A percentile compares a stretch with the other conserved stretches of the same genome.
Evolutionary conservation across 2,113 vertebrate species (phyloP).

Genomic region (Antennarius striatus): DNA sequence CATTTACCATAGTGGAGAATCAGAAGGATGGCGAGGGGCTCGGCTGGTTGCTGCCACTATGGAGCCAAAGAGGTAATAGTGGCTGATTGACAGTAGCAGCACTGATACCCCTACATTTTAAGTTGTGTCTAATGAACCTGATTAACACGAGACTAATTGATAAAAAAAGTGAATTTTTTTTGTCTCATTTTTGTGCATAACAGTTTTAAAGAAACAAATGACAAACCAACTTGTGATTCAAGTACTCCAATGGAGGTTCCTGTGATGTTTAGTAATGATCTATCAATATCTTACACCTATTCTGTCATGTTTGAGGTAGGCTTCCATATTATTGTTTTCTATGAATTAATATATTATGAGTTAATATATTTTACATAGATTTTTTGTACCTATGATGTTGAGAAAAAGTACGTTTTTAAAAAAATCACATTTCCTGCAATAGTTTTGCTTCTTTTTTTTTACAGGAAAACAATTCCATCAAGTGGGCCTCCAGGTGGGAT

Average conservation of each 20-base stretch:
- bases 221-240: conserved; percentile 81
- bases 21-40: conserved; percentile 84
- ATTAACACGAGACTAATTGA: neutral
- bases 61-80: conserved; percentile 91
- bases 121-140: neutral
- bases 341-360: neutral
- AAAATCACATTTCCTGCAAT: neutral
- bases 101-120: neutral
- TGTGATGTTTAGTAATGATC: conserved; percentile 77
- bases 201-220: conserved; percentile 87
- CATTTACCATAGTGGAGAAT: conserved; percentile 86
- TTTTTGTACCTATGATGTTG: neutral
- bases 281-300: conserved; percentile 89
- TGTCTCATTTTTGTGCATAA: conserved; percentile 38
- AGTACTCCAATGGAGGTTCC: conserved; percentile 89
- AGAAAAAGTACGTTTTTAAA: neutral
- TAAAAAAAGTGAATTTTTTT: too few relatives aligned
- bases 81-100: neutral
- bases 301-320: conserved; percentile 87
- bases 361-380: neutral
- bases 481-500: conserved; percentile 98
- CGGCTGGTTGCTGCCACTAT: conserved; percentile 94
- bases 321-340: neutral
- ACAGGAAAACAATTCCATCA: conserved; percentile 87
- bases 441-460: conserved; percentile 12